phyloP scores from a whole-genome alignment of 2,113 vertebrate species.

The Eubucco bourcierii region DNA sequence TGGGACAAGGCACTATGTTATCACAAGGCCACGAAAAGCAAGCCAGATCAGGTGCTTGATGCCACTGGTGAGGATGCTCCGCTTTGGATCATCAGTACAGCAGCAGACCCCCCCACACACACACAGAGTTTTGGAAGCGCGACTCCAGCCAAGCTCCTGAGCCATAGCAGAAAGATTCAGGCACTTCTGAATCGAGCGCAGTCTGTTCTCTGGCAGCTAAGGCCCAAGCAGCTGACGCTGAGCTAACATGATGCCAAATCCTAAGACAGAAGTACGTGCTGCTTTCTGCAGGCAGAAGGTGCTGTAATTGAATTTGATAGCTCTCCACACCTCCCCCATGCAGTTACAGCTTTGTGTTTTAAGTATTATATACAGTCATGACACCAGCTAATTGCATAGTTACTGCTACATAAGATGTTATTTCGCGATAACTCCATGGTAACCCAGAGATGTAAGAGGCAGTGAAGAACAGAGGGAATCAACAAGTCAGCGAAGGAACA shows the following conservation, averaged over 20 bases:
- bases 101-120: neutral
- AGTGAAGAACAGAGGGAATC: constrained; percentile 53
- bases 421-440: constrained; percentile 70
- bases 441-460: constrained; percentile 66
- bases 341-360: constrained; percentile 68
- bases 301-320: constrained; percentile 64
- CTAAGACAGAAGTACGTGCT: constrained; percentile 65
- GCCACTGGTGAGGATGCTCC: neutral
- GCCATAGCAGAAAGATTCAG: constrained; percentile 27
- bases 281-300: constrained; percentile 67
- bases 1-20: neutral
- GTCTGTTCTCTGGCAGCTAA: constrained; percentile 70
- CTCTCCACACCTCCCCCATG: constrained; percentile 70
- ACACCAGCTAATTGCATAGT: constrained; percentile 61
- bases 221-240: constrained; percentile 67
- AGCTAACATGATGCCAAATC: constrained; percentile 67
- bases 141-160: constrained; percentile 43
- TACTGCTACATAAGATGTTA: constrained; percentile 67
- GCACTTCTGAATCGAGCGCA: constrained; percentile 53
- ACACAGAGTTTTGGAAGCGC: neutral
- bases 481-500: constrained; percentile 65
- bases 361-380: constrained; percentile 72
- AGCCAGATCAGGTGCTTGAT: neutral
- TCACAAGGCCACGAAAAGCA: neutral
- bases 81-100: constrained; percentile 2